These are phyloP conservation scores for Eulithis prunata DNA, from an alignment of 2,888 invertebrate species.

Conservation along the genomic window DNA sequence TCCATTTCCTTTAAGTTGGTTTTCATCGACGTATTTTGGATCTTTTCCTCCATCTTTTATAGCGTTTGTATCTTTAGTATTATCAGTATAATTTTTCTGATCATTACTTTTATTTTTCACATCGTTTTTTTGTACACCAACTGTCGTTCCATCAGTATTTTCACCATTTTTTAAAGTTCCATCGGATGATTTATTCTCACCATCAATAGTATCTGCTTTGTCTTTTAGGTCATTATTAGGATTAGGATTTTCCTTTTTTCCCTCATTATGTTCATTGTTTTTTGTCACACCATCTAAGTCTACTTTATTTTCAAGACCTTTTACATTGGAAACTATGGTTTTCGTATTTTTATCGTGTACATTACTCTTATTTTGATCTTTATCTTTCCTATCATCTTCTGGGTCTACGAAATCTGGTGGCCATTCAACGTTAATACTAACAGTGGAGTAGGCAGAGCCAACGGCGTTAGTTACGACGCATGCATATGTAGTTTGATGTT, in stretches of 20 bases:
- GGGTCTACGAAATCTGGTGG: conserved; percentile 59
- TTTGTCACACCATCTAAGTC: background rate
- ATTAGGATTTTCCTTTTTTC: background rate
- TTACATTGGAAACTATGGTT: background rate
- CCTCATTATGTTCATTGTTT: background rate
- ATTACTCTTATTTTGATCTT: background rate
- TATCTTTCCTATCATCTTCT: background rate
- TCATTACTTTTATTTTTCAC: conserved; percentile 1
- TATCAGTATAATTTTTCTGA: background rate
- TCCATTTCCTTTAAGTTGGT: background rate
- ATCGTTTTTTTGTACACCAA: background rate
- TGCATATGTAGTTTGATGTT: conserved; percentile 80
- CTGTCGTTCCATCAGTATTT: background rate
- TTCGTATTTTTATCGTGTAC: background rate
- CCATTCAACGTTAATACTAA: conserved; percentile 83
- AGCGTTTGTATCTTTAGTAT: background rate
- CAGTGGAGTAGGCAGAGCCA: conserved; percentile 79
- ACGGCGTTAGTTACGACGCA: conserved; percentile 86
- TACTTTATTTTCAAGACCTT: too few relatives aligned
- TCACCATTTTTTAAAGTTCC: background rate
- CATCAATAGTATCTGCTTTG: background rate
- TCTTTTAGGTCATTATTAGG: background rate
- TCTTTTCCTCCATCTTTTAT: background rate
- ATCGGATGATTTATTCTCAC: background rate
- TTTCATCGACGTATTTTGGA: background rate